Evolutionary conservation across 2,797 vertebrate species (phyloP).

Genomic region (Tolypeutes matacus): DNA sequence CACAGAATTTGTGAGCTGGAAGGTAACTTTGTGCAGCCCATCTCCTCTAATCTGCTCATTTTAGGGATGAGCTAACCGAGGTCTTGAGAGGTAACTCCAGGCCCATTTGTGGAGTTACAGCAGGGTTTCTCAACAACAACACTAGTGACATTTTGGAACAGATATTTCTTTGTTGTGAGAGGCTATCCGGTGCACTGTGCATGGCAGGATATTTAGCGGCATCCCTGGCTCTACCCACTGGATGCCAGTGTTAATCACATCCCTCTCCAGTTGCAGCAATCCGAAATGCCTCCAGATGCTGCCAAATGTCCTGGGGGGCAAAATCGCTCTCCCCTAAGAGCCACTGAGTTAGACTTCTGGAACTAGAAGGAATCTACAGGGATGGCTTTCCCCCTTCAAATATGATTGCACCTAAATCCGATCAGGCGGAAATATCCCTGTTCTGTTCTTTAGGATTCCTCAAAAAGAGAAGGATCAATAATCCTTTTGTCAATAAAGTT

Average conservation of each 20-base stretch:
- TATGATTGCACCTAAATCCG: neutral
- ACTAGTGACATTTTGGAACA: neutral
- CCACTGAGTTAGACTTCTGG: neutral
- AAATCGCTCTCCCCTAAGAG: conserved; percentile 26
- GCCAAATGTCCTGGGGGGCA: neutral
- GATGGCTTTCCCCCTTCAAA: neutral
- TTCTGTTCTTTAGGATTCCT: neutral
- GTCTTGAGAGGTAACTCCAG: neutral
- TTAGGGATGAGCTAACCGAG: neutral
- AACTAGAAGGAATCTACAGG: neutral
- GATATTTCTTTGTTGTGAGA: neutral
- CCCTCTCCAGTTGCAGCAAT: neutral
- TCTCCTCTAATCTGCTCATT: neutral
- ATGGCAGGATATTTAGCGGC: neutral
- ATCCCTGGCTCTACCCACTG: neutral
- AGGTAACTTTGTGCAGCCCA: neutral
- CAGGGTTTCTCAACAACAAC: neutral
- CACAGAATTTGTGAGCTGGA: neutral
- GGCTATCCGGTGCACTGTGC: neutral
- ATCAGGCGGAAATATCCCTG: neutral
- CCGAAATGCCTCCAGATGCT: conserved; percentile 6
- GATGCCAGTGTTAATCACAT: neutral
- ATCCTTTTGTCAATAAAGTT: neutral
- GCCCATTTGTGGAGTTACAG: neutral
- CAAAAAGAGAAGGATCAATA: neutral